Conservation (phyloP, 2,797 vertebrate genomes). For the Aphelocoma californica region DNA sequence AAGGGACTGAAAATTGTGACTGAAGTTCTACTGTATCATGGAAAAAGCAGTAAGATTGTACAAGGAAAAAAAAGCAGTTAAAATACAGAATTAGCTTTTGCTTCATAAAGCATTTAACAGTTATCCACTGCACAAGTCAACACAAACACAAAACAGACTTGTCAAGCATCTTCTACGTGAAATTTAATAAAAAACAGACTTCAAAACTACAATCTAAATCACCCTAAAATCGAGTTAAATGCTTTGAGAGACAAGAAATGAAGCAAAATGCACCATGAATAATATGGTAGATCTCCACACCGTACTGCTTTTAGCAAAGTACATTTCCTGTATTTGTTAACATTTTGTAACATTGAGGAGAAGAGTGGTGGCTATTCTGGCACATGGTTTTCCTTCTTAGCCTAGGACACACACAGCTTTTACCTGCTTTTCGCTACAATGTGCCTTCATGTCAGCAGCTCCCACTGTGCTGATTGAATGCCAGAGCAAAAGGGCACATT, state of each 20-base stretch:
- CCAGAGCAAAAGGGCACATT: not conserved
- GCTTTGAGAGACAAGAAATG: conserved; percentile 37
- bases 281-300: not conserved
- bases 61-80: not conserved
- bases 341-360: not conserved
- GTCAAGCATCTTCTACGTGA: not conserved
- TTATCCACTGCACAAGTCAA: not conserved
- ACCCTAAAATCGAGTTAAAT: conserved; percentile 42
- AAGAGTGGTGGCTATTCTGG: not conserved
- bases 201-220: not conserved
- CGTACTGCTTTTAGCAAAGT: conserved; percentile 28
- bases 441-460: not conserved
- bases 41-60: not conserved
- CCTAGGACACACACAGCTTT: not conserved
- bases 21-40: conserved; percentile 43
- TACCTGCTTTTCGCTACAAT: not conserved
- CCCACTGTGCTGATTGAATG: accelerated
- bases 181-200: not conserved
- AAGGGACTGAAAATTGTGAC: not conserved
- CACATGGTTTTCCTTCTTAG: not conserved
- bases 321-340: conserved; percentile 68
- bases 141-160: not conserved
- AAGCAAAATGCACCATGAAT: conserved; percentile 44
- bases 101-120: conserved; percentile 68
- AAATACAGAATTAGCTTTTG: conserved; percentile 26